A percentile compares a stretch with the other conserved stretches of the same genome.
Conservation (phyloP, 2,113 vertebrate species). For the Oreochromis tanganicae region DNA sequence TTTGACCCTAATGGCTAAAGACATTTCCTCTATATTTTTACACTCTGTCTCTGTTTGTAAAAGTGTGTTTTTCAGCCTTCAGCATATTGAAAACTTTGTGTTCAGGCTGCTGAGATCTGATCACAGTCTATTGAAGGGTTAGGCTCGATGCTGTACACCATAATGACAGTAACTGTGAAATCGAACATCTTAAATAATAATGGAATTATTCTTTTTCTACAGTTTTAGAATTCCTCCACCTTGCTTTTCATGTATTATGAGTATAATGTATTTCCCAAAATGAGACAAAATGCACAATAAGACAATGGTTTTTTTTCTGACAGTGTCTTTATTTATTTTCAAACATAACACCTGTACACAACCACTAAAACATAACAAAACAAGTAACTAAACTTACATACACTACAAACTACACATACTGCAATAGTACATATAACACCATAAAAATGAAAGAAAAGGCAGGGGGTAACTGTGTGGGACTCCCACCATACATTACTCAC, state of each 20-base stretch:
- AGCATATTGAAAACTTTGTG: neutral
- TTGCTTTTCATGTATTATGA: neutral
- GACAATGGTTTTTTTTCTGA: fast-evolving
- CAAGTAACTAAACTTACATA: neutral
- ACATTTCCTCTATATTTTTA: neutral
- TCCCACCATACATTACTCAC: neutral
- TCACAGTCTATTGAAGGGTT: neutral
- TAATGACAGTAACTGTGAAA: neutral
- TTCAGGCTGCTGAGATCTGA: neutral
- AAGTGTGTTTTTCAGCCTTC: neutral
- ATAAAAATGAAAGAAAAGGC: fast-evolving
- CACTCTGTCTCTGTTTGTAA: neutral
- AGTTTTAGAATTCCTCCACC: neutral
- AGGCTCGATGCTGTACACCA: neutral
- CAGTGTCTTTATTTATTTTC: neutral
- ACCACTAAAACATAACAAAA: neutral
- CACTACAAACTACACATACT: neutral
- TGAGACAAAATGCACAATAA: neutral
- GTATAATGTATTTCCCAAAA: neutral
- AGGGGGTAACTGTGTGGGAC: neutral
- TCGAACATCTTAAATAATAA: neutral
- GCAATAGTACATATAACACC: neutral
- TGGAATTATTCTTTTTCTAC: neutral
- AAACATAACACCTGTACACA: neutral
- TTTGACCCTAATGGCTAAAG: neutral